Evolutionary conservation across 2,888 invertebrate genomes (phyloP).

Genomic region (Gibbula magus): DNA sequence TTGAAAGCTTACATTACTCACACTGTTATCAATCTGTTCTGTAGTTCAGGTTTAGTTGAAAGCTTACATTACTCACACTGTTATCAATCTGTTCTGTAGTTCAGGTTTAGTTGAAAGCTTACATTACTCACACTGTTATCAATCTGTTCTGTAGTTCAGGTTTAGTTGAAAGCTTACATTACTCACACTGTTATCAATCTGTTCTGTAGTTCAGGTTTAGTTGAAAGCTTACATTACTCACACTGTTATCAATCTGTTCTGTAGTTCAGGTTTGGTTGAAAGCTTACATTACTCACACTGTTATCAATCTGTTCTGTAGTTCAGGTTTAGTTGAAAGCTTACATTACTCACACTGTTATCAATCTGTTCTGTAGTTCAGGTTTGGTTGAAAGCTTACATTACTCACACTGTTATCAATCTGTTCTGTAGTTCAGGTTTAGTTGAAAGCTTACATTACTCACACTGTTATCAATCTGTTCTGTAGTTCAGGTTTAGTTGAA

Average conservation of each 20-base stretch:
- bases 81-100: constrained; percentile 90
- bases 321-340: constrained; percentile 95
- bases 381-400: too few species aligned
- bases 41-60: constrained; percentile 93
- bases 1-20: too few species aligned
- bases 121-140: too few species aligned
- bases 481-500: constrained; percentile 93
- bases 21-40: constrained; percentile 92
- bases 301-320: constrained; percentile 90
- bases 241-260: constrained; percentile 92
- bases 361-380: constrained; percentile 91
- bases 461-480: constrained; percentile 92
- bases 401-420: constrained; percentile 94
- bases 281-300: too few species aligned
- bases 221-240: too few species aligned
- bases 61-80: too few species aligned
- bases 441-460: too few species aligned
- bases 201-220: constrained; percentile 92
- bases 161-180: too few species aligned
- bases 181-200: constrained; percentile 94
- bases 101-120: constrained; percentile 95
- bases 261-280: constrained; percentile 93
- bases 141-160: constrained; percentile 91
- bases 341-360: too few species aligned
- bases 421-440: constrained; percentile 92